Conservation (phyloP, 2,888 invertebrate genomes). For the Stenolophus ochropezus region DNA sequence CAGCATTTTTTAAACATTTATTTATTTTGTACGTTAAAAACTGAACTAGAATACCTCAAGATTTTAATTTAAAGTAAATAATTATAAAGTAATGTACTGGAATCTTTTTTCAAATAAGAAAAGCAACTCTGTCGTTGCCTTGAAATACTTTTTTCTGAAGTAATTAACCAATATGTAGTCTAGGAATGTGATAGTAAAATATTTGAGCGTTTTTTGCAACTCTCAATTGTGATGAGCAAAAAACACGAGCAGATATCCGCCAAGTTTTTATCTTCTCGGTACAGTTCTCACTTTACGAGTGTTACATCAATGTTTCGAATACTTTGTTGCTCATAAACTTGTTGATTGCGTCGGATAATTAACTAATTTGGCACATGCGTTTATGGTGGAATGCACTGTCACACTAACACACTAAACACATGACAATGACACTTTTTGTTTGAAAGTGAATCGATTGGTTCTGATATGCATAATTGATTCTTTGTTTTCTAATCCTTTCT, state of each 20-base stretch:
- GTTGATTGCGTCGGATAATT: neutral
- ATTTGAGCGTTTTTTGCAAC: neutral
- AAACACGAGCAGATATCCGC: neutral
- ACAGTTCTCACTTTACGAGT: neutral
- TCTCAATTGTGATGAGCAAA: neutral
- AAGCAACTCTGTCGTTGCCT: neutral
- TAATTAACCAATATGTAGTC: neutral
- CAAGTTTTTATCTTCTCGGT: neutral
- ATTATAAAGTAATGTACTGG: neutral
- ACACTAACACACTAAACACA: slow-evolving; percentile 25
- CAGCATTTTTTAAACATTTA: too few relatives aligned
- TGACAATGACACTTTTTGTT: slow-evolving; percentile 33
- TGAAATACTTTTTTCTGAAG: neutral
- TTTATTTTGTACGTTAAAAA: too few relatives aligned
- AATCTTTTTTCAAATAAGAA: neutral
- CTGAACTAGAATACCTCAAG: too few relatives aligned
- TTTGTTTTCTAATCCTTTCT: slow-evolving; percentile 16
- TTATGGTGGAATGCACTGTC: neutral
- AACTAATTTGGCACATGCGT: neutral
- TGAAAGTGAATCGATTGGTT: slow-evolving; percentile 23
- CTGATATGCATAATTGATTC: slow-evolving; percentile 30
- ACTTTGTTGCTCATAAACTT: neutral
- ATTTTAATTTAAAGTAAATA: too few relatives aligned
- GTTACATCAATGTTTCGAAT: neutral
- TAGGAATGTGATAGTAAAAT: slow-evolving; percentile 6